A percentile compares a stretch with the other conserved stretches of the same genome.
Evolutionary conservation across 2,888 invertebrate species (phyloP).

Genomic region (Glomeris marginata): DNA sequence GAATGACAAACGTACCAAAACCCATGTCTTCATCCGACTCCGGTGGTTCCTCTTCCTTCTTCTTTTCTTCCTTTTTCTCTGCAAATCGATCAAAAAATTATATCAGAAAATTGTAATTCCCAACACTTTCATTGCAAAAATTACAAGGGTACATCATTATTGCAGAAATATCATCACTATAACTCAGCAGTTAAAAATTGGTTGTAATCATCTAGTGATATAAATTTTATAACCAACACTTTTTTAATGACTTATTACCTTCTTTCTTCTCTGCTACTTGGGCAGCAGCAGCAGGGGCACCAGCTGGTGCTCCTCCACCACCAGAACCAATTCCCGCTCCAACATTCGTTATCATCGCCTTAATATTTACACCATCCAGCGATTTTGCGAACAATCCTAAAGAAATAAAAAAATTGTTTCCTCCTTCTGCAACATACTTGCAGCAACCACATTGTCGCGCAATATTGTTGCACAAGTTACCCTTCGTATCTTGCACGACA

Average conservation of each 20-base stretch:
- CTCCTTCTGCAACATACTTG: no score
- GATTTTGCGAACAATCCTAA: conserved; percentile 79
- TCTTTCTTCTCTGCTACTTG: conserved; percentile 20
- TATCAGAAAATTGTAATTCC: background rate
- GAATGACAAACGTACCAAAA: conserved; percentile 19
- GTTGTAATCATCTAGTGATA: background rate
- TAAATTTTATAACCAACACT: background rate
- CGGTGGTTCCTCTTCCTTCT: conserved; percentile 20
- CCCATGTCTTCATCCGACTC: conserved; percentile 24
- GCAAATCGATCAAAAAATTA: background rate
- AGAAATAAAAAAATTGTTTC: background rate
- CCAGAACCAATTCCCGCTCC: conserved; percentile 81
- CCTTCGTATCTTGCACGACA: no score
- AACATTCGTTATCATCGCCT: conserved; percentile 82
- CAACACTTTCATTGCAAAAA: background rate
- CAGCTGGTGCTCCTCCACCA: conserved; percentile 34
- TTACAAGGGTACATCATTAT: background rate
- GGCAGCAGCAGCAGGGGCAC: conserved; percentile 37
- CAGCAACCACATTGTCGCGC: no score
- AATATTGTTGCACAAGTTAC: no score
- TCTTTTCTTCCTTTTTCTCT: conserved; percentile 18
- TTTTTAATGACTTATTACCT: conserved; percentile 1
- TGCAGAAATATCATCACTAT: background rate
- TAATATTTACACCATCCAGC: conserved; percentile 83
- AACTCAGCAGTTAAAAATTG: background rate